Base-by-base conservation (phyloP, 2,797 vertebrate genomes). In the Pampus argenteus region DNA sequence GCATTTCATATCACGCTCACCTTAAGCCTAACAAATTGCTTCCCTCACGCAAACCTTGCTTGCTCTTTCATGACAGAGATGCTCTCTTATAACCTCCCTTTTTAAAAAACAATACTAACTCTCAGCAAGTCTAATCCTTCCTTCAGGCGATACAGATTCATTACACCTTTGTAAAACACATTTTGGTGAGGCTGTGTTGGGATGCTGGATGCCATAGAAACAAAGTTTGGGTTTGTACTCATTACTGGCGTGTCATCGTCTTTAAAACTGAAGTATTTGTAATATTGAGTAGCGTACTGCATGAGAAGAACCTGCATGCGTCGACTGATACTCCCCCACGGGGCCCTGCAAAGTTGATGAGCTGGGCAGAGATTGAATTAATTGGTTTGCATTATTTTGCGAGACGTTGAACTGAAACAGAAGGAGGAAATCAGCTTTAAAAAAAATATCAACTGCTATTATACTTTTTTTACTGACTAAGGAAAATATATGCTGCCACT, bases 291-390 rank as follows among this genome's bases (percentile, higher is more conserved):
- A 2, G 74, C 34, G 52, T 34, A 73, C 52, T 52, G 76, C 68
- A 66, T 55, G 67, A 74, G 60, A 56, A 64, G 52, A 36, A 66
- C 38, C 25, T 62, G 57, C 65, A 62, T 71, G 83, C 79, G 71
- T 77, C 77, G 64, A 9, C 58, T 80, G 63, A 66, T 71, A 29
- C 61, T 59, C 55, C 57, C 75, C 84, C 74, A 48, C 63, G 60
- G 85, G 85, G 71, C 69, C 28, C 59, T 26, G 84, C 52, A 25
- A 57, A 84, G 78, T 66, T 89, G 86, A 93, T 84, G 82, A 88
- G 83, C 84, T 67, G 71, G 58, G 65, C 78, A 87, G 69, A 90
- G 65, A 91, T 92, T 66, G 78, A 76, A 81, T 88, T 92, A 89
- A 92, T 89, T 91, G 75, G 81, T 70, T 15, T 48, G 71, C 64